Conservation (phyloP, 37 sponge, comb jelly and placozoan species). For the Axinella damicornis region DNA sequence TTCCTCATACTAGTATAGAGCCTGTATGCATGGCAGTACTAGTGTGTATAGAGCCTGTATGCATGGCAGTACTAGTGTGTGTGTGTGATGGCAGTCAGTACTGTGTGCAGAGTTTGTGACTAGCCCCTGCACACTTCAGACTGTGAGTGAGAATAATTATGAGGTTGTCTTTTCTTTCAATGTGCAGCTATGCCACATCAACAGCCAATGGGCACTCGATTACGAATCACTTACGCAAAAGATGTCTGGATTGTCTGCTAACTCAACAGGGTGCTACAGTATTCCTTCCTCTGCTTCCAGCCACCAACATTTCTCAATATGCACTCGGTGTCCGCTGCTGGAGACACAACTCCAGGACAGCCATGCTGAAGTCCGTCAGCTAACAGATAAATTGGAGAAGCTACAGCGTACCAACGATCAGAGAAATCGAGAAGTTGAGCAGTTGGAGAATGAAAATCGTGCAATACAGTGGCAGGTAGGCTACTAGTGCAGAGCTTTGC, state of each 20-base stretch:
- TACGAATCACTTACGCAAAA: conserved; percentile 40
- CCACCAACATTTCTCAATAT: background rate
- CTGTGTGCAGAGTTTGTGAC: no score
- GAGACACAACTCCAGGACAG: conserved; percentile 15
- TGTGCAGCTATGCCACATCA: conserved; percentile 44
- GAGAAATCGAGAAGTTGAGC: conserved; percentile 1
- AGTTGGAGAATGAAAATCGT: conserved; percentile 38
- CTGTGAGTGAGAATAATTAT: no score
- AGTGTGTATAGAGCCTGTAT: no score
- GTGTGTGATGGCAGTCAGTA: no score
- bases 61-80: no score
- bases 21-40: no score
- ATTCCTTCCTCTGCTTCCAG: background rate
- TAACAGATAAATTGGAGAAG: background rate
- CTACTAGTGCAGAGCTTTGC: no score
- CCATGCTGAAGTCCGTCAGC: background rate
- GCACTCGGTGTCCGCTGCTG: background rate
- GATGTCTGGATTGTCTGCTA: background rate
- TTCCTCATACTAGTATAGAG: no score
- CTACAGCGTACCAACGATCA: conserved; percentile 12
- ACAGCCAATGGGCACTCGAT: conserved; percentile 59
- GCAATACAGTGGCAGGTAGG: conserved; percentile 48
- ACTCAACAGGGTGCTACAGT: conserved; percentile 37
- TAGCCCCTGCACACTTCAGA: no score
- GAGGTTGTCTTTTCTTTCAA: no score